Conservation (phyloP, 2,797 vertebrate genomes). For the Pangasius krempfi region DNA sequence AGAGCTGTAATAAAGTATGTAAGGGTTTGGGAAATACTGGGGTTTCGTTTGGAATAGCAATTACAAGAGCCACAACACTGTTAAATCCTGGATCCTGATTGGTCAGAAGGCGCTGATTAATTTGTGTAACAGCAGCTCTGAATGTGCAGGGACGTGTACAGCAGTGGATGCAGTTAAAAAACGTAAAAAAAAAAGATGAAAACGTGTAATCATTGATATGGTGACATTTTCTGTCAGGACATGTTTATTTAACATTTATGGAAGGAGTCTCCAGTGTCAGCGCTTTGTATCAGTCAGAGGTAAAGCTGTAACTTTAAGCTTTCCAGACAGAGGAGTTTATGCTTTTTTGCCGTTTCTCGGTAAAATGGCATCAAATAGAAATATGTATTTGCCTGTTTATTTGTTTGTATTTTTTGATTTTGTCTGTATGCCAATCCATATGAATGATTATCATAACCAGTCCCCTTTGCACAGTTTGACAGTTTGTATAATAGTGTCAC, state of each 20-base stretch:
- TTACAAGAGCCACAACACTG: neutral
- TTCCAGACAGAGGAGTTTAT: neutral
- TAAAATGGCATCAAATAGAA: neutral
- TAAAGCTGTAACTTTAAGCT: neutral
- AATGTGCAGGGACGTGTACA: neutral
- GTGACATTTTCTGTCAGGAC: neutral
- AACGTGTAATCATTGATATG: neutral
- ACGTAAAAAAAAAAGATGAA: too few relatives aligned
- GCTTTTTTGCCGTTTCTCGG: neutral
- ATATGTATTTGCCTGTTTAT: neutral
- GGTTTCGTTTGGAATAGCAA: neutral
- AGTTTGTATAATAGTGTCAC: neutral
- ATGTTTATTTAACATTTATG: neutral
- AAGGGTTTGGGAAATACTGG: neutral
- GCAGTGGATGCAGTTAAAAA: too few relatives aligned
- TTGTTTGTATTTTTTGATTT: neutral
- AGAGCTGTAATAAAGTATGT: neutral
- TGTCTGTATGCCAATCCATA: neutral
- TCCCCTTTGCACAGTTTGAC: too few relatives aligned
- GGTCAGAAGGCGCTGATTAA: neutral
- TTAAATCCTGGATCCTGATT: neutral
- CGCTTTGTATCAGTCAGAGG: neutral
- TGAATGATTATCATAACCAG: neutral
- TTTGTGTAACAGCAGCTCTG: neutral
- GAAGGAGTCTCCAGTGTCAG: constrained; percentile 1